Evolutionary conservation across 1,140 invertebrate species (phyloP).

Genomic region (Leptinotarsa undecemlineata): DNA sequence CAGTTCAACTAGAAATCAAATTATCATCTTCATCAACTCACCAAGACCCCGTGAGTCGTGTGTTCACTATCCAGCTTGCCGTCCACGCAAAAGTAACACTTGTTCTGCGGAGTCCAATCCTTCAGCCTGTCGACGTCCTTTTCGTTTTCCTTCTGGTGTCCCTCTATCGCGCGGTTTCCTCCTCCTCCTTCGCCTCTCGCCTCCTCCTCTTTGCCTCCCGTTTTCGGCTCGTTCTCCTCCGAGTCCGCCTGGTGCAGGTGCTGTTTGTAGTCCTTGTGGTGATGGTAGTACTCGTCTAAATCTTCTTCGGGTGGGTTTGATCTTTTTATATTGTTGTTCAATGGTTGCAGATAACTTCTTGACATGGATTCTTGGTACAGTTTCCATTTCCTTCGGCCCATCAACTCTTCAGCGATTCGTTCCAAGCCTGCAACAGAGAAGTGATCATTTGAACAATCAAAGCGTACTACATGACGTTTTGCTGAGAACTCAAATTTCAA

Average conservation of each 20-base stretch:
- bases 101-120: constrained; percentile 84
- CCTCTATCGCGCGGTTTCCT: constrained; percentile 29
- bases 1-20: no score
- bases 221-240: constrained; percentile 8
- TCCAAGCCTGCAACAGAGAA: constrained; percentile 74
- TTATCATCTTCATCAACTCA: constrained; percentile 48
- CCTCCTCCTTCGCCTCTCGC: constrained; percentile 50
- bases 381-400: constrained; percentile 92
- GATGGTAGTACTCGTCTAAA: constrained; percentile 34
- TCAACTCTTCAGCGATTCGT: constrained; percentile 93
- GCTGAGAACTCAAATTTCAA: no score
- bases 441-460: no score
- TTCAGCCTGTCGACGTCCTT: constrained; percentile 58
- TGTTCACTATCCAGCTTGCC: constrained; percentile 69
- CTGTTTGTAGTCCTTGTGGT: constrained; percentile 36
- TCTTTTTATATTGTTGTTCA: constrained; percentile 55
- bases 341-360: constrained; percentile 60
- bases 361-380: constrained; percentile 82
- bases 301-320: constrained; percentile 47
- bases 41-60: constrained; percentile 63
- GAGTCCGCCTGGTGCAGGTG: background rate
- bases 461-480: no score
- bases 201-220: constrained; percentile 41
- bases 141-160: constrained; percentile 53
- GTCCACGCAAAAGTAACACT: constrained; percentile 86